Conservation (phyloP, 2,888 invertebrate genomes). For the Aradus depressus region DNA sequence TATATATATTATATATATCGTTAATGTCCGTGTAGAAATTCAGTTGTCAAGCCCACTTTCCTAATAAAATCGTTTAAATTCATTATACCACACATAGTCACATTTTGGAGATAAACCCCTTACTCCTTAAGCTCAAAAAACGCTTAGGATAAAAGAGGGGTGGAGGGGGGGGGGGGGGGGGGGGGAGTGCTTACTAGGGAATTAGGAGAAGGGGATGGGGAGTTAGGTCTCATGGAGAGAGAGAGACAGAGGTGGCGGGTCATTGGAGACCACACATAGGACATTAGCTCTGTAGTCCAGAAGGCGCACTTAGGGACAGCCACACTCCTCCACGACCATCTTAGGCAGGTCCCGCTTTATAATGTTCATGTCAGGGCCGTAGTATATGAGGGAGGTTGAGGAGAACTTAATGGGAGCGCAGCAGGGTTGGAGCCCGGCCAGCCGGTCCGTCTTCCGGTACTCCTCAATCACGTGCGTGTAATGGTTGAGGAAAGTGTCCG, state of each 20-base stretch:
- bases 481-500: constrained; percentile 73
- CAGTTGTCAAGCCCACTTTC: too few species aligned
- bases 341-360: constrained; percentile 88
- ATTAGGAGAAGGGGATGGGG: not conserved
- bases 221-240: too few species aligned
- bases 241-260: too few species aligned
- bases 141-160: too few species aligned
- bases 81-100: too few species aligned
- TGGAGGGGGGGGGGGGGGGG: too few species aligned
- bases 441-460: constrained; percentile 61
- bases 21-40: constrained; percentile 13
- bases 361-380: constrained; percentile 78
- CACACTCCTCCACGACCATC: constrained; percentile 94
- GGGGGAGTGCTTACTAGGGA: not conserved
- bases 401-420: constrained; percentile 88
- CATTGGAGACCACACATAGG: too few species aligned
- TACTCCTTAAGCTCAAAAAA: too few species aligned
- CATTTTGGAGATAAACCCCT: too few species aligned
- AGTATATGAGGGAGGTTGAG: constrained; percentile 84
- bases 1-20: constrained; percentile 9
- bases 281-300: too few species aligned
- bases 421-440: constrained; percentile 75
- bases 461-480: constrained; percentile 81
- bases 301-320: constrained; percentile 65
- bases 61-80: too few species aligned